Conservation (phyloP, 2,888 invertebrate species). For the Drosophila nigritarsus region DNA sequence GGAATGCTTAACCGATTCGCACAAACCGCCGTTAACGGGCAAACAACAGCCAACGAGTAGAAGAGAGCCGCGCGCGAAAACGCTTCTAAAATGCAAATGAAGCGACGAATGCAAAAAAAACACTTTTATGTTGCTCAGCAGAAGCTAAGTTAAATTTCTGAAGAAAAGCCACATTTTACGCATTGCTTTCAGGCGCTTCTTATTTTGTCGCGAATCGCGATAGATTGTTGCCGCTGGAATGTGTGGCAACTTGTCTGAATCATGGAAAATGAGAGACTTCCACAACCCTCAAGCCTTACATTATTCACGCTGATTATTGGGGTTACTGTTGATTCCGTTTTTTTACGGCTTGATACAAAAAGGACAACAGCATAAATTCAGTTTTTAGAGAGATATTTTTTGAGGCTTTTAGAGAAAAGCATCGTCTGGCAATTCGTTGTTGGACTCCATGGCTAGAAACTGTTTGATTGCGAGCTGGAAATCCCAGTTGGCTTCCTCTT, state of each 20-base stretch:
- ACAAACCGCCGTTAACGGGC: slow-evolving; percentile 10
- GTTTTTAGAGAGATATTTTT: not conserved
- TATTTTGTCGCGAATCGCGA: no score
- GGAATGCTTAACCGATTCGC: slow-evolving; percentile 49
- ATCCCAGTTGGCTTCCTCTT: slow-evolving; percentile 79
- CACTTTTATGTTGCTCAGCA: slow-evolving; percentile 36
- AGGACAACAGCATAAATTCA: not conserved
- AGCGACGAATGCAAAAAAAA: slow-evolving; percentile 16
- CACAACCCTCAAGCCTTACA: slow-evolving; percentile 10
- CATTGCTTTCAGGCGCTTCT: not conserved
- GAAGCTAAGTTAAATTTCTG: not conserved
- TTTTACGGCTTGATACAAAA: not conserved
- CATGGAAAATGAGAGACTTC: not conserved
- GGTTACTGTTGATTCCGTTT: not conserved
- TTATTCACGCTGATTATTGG: slow-evolving; percentile 26
- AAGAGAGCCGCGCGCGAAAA: slow-evolving; percentile 36
- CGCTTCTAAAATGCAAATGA: slow-evolving; percentile 23
- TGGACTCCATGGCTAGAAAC: slow-evolving; percentile 62
- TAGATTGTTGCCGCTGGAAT: not conserved
- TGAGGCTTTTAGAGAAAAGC: slow-evolving; percentile 64
- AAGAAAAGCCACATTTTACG: no score
- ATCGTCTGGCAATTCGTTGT: slow-evolving; percentile 68
- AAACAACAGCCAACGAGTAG: not conserved
- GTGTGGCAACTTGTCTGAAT: slow-evolving; percentile 19
- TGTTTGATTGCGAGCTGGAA: slow-evolving; percentile 65